Evolutionary conservation across 2,113 vertebrate genomes (phyloP).

Genomic region (Lampris incognitus): DNA sequence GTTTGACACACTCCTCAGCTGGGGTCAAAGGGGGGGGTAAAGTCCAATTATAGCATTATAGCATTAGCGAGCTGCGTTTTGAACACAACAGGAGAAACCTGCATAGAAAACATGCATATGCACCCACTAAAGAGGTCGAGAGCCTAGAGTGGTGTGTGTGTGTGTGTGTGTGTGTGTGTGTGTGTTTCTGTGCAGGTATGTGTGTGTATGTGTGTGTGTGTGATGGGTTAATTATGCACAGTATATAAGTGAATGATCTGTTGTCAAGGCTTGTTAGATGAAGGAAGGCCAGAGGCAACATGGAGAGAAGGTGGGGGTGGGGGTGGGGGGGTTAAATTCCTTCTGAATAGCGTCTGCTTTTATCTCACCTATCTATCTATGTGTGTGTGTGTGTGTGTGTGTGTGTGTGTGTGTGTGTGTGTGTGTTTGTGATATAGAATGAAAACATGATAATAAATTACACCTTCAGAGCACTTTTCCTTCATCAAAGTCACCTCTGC

Average conservation of each 20-base stretch:
- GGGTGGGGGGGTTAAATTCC: slow-evolving; percentile 77
- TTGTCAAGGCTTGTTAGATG: slow-evolving; percentile 82
- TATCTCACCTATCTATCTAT: slow-evolving; percentile 81
- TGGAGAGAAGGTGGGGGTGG: slow-evolving; percentile 52
- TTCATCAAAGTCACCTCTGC: slow-evolving; percentile 30
- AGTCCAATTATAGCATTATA: slow-evolving; percentile 72
- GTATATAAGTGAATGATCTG: slow-evolving; percentile 79
- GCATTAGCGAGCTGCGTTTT: slow-evolving; percentile 47
- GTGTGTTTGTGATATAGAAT: slow-evolving; percentile 42
- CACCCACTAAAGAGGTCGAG: slow-evolving; percentile 32
- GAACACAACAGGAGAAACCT: slow-evolving; percentile 41
- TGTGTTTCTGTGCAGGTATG: slow-evolving; percentile 27
- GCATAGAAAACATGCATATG: slow-evolving; percentile 32
- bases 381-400: slow-evolving; percentile 38
- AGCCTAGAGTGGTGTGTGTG: slow-evolving; percentile 46
- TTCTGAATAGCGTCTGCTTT: slow-evolving; percentile 80
- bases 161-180: slow-evolving; percentile 28
- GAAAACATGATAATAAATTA: slow-evolving; percentile 59
- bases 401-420: slow-evolving; percentile 22
- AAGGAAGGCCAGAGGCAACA: slow-evolving; percentile 78
- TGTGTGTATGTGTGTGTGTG: slow-evolving; percentile 56
- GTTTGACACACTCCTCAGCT: slow-evolving; percentile 34
- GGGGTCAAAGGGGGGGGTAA: slow-evolving; percentile 71
- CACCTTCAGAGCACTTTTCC: slow-evolving; percentile 25
- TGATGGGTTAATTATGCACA: slow-evolving; percentile 83